These are phyloP conservation scores for Schlechtendalia chinensis DNA, from an alignment of 1,140 invertebrate genomes.

Conservation along the genomic window DNA sequence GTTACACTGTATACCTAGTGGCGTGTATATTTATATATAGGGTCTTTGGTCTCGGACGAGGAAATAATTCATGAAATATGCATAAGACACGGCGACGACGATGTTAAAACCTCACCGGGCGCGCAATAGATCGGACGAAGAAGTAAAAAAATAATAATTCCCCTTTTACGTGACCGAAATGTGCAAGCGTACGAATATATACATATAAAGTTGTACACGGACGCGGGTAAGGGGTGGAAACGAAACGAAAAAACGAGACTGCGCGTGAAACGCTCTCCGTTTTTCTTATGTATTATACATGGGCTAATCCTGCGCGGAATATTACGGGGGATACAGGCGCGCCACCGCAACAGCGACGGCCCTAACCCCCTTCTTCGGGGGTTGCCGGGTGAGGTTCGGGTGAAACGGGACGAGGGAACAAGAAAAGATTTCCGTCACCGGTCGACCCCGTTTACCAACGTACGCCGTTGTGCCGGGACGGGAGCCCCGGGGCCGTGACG, in stretches of 20 bases:
- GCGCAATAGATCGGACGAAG: not conserved
- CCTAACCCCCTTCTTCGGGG: not conserved
- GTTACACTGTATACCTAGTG: not conserved
- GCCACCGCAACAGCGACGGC: too few relatives aligned
- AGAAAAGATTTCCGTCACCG: constrained; percentile 24
- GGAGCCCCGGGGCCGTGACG: not conserved
- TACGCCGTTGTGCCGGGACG: too few relatives aligned
- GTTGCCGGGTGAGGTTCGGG: not conserved
- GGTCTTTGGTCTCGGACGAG: not conserved
- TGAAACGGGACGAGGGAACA: too few relatives aligned
- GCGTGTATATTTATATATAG: not conserved
- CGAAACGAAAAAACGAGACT: not conserved
- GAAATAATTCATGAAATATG: constrained; percentile 48
- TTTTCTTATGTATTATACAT: constrained; percentile 48
- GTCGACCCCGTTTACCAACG: not conserved
- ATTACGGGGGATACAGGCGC: constrained; percentile 26
- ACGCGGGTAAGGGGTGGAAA: too few relatives aligned
- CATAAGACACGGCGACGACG: constrained; percentile 37
- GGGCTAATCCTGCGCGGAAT: constrained; percentile 45
- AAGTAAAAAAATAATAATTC: constrained; percentile 48
- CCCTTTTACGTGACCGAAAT: constrained; percentile 48
- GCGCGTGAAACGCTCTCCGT: constrained; percentile 19
- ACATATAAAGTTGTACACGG: too few relatives aligned
- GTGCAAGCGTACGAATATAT: too few relatives aligned
- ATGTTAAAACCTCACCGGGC: constrained; percentile 29